Conservation (phyloP, 2,113 vertebrate genomes). For the Austrofundulus limnaeus region DNA sequence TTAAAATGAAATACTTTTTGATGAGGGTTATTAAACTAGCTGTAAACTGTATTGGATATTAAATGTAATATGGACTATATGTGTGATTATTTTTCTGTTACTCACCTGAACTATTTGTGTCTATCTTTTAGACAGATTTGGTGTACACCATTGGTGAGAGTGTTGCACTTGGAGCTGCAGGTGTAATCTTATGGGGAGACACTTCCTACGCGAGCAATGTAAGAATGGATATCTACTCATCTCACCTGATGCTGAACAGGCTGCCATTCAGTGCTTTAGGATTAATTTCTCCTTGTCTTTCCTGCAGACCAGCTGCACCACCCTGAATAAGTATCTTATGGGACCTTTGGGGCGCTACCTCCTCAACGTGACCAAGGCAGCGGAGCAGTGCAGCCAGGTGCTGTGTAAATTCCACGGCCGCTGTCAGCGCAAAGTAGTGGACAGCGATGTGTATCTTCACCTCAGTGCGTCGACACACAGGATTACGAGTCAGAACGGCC, state of each 20-base stretch:
- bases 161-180: slow-evolving; percentile 81
- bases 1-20: no score
- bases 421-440: slow-evolving; percentile 76
- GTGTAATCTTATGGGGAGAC: slow-evolving; percentile 85
- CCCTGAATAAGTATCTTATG: slow-evolving; percentile 84
- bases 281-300: slow-evolving; percentile 12
- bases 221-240: slow-evolving; percentile 44
- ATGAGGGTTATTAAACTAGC: no score
- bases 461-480: slow-evolving; percentile 79
- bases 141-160: slow-evolving; percentile 84
- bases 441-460: slow-evolving; percentile 80
- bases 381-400: slow-evolving; percentile 82
- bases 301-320: slow-evolving; percentile 82
- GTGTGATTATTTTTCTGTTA: neutral
- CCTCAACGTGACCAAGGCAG: slow-evolving; percentile 85
- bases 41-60: no score
- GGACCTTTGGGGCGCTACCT: slow-evolving; percentile 86
- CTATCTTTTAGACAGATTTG: slow-evolving; percentile 75
- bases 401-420: slow-evolving; percentile 86
- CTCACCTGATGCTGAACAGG: neutral
- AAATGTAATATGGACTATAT: neutral
- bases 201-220: slow-evolving; percentile 76
- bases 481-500: slow-evolving; percentile 61
- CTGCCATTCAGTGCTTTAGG: neutral
- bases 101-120: slow-evolving; percentile 22